These are phyloP conservation scores for Ooceraea biroi DNA, from an alignment of 1,140 invertebrate species.

Conservation along the genomic window DNA sequence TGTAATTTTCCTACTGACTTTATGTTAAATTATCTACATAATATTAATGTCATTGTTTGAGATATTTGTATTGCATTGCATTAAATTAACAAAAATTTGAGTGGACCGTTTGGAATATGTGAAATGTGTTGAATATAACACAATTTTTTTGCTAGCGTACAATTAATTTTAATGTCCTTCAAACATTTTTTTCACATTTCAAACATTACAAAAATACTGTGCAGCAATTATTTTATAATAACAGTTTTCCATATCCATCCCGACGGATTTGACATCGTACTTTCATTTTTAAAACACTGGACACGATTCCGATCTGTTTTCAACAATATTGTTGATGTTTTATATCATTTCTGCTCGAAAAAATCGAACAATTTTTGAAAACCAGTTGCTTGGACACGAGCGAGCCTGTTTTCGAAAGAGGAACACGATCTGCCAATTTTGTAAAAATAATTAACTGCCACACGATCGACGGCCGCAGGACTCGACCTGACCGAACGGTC, in stretches of 20 bases:
- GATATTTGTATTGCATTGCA: too few relatives aligned
- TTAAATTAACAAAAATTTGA: too few relatives aligned
- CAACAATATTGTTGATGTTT: background rate
- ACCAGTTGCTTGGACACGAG: slow-evolving; percentile 4
- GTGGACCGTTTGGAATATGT: too few relatives aligned
- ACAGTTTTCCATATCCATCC: background rate
- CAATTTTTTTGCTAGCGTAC: too few relatives aligned
- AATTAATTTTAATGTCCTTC: too few relatives aligned
- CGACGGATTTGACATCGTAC: background rate
- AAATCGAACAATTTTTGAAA: background rate
- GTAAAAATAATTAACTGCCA: slow-evolving; percentile 78
- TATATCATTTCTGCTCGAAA: slow-evolving; percentile 5
- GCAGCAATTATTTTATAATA: background rate
- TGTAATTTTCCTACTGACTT: too few relatives aligned
- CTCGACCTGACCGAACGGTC: slow-evolving; percentile 64
- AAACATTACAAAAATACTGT: too few relatives aligned
- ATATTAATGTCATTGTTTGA: too few relatives aligned
- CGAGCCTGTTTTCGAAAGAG: slow-evolving; percentile 46
- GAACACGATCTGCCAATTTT: slow-evolving; percentile 64
- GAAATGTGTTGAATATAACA: too few relatives aligned
- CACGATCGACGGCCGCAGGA: slow-evolving; percentile 18
- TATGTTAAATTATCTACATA: too few relatives aligned
- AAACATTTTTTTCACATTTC: too few relatives aligned
- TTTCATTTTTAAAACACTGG: background rate
- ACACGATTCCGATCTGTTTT: background rate